Evolutionary conservation across 2,888 invertebrate species (phyloP), one percentile per base, ranked within the genome.

Genomic region (Papilio protenor): DNA sequence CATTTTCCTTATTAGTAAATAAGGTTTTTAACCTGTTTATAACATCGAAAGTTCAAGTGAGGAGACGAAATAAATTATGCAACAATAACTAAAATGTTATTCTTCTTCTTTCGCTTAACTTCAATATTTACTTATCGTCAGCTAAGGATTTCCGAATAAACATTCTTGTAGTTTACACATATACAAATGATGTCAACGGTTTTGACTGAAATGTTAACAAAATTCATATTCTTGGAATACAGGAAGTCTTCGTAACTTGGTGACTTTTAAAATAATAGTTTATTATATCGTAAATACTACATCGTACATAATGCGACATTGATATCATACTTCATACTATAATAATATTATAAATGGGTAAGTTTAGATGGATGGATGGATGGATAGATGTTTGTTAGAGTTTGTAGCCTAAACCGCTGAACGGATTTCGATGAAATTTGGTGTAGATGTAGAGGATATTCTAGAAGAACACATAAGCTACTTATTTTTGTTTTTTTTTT

Each of bases 51-150:
- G 21, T 59, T 11, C 23, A 21, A 59, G 27, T 27, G 27, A 27
- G 27, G 27, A 27, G 27, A 27, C n/a, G 27, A 61, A 61, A 27
- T 27, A 27, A 61, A 57, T 57, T 57, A 45, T 57, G 18, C 33
- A 57, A 72, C 27, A 57, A 40, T 21, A n/a, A 59, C 14, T 27
- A 61, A 21, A n/a, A 33, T 57, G 73, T 73, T 40, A 73, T 45
- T 73, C 27, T 73, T 40, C 59, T 45, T 73, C 27, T 57, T 73
- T n/a, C 6, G n/a, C 57, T 55, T 55, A 55, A 55, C 45, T 40
- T 45, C 73, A 73, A 33, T 59, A 57, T 57, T 73, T 73, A 57
- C n/a, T 57, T 73, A 40, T 73, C 57, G 72, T 73, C 45, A 73
- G 73, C 40, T 18, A 55, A 73, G 40, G 40, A 27, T 27, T 61